A percentile compares a stretch with the other conserved stretches of the same genome.
These are phyloP conservation scores for Athripsodes cinereus DNA, from an alignment of 2,888 invertebrate species.

Conservation along the genomic window DNA sequence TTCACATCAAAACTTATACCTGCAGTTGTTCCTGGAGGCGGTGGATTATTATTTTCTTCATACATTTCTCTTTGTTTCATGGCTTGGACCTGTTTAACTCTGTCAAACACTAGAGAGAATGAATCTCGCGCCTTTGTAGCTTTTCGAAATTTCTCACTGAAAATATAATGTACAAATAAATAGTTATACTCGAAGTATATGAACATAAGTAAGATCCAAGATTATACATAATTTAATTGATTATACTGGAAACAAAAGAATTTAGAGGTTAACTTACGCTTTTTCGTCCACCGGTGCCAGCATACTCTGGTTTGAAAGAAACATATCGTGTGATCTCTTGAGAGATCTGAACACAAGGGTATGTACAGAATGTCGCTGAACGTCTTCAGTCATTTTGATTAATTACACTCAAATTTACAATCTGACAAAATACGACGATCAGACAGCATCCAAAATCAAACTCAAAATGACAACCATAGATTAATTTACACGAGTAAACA, in stretches of 20 bases:
- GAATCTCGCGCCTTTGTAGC: slow-evolving; percentile 75
- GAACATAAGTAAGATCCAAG: too few relatives aligned
- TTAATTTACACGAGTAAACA: too few relatives aligned
- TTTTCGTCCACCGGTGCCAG: slow-evolving; percentile 79
- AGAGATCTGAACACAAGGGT: slow-evolving; percentile 94
- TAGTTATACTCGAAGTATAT: not conserved
- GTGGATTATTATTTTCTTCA: slow-evolving; percentile 43
- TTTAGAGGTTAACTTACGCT: slow-evolving; percentile 56
- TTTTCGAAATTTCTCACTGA: slow-evolving; percentile 67
- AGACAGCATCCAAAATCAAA: too few relatives aligned
- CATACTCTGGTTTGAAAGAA: slow-evolving; percentile 81
- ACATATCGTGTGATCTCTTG: slow-evolving; percentile 97
- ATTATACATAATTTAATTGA: slow-evolving; percentile 4
- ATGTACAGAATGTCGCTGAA: slow-evolving; percentile 95
- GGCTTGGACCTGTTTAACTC: slow-evolving; percentile 62
- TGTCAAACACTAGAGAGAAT: slow-evolving; percentile 77
- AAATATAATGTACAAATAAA: slow-evolving; percentile 28
- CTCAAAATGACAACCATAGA: too few relatives aligned
- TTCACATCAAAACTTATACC: slow-evolving; percentile 7
- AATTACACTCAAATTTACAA: too few relatives aligned
- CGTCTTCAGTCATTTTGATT: slow-evolving; percentile 62
- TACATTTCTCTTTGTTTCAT: slow-evolving; percentile 48
- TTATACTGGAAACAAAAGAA: not conserved
- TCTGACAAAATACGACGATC: too few relatives aligned
- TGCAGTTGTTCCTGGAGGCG: slow-evolving; percentile 37